phyloP scores from a whole-genome alignment of 2,888 invertebrate species.

The Caenorhabditis sinica region DNA sequence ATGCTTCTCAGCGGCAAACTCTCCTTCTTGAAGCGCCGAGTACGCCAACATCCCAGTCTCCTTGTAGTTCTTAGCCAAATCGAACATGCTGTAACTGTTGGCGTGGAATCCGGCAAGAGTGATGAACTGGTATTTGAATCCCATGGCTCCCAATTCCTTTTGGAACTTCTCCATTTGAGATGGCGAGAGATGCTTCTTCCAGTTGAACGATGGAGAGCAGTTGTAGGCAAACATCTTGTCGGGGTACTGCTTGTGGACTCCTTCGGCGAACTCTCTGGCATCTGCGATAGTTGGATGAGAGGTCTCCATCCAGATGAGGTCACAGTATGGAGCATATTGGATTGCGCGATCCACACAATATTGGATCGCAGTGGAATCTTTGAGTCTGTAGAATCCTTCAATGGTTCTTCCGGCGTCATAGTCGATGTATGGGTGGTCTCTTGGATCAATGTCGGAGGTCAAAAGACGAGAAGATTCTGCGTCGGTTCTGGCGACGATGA shows the following conservation, averaged over 20 bases:
- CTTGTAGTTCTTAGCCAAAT: slow-evolving; percentile 84
- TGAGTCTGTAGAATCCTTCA: slow-evolving; percentile 83
- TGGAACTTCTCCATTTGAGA: slow-evolving; percentile 84
- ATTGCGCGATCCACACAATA: slow-evolving; percentile 84
- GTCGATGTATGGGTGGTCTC: slow-evolving; percentile 84
- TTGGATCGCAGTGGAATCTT: slow-evolving; percentile 80
- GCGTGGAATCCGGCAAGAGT: slow-evolving; percentile 84
- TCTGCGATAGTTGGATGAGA: slow-evolving; percentile 83
- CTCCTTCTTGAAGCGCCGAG: slow-evolving; percentile 83
- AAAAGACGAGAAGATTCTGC: slow-evolving; percentile 84
- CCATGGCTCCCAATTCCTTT: slow-evolving; percentile 84
- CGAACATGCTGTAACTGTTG: slow-evolving; percentile 83
- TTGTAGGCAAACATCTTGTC: slow-evolving; percentile 84
- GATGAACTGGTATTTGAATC: slow-evolving; percentile 85
- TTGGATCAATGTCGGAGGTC: slow-evolving; percentile 84
- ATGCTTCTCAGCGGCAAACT: slow-evolving; percentile 83
- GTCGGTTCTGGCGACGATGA: slow-evolving; percentile 84
- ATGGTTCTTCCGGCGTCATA: slow-evolving; percentile 82
- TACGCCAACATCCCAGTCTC: slow-evolving; percentile 84
- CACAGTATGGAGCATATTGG: slow-evolving; percentile 83
- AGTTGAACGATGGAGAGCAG: slow-evolving; percentile 84
- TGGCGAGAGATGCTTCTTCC: slow-evolving; percentile 83
- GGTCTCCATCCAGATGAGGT: slow-evolving; percentile 84
- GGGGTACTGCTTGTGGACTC: slow-evolving; percentile 80
- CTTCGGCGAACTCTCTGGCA: slow-evolving; percentile 83